phyloP scores from a whole-genome alignment of 2,113 vertebrate species.

The Collichthys lucidus region DNA sequence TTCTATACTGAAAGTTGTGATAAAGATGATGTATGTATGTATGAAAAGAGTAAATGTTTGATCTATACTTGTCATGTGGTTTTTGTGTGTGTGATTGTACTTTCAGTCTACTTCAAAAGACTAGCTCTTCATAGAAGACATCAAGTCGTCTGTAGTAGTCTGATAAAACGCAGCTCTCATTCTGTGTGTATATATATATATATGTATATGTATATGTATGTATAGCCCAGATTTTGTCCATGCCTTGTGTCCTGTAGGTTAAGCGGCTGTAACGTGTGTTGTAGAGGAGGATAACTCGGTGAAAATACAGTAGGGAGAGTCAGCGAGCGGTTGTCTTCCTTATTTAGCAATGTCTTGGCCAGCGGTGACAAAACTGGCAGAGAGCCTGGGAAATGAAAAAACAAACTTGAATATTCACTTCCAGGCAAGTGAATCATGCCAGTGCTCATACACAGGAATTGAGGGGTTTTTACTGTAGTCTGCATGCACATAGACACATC shows the following conservation, averaged over 20 bases:
- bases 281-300: background rate
- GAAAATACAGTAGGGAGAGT: background rate
- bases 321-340: constrained; percentile 45
- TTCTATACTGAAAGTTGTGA: constrained; percentile 60
- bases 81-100: constrained; percentile 2
- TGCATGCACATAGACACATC: background rate
- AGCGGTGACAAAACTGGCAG: constrained; percentile 30
- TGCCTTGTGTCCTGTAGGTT: background rate
- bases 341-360: constrained; percentile 67
- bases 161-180: background rate
- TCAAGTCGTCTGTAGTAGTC: background rate
- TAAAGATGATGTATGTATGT: constrained; percentile 39
- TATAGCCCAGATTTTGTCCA: background rate
- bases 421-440: background rate
- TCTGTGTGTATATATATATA: background rate
- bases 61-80: constrained; percentile 17
- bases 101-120: background rate
- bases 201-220: background rate
- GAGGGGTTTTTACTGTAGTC: background rate
- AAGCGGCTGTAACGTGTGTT: background rate
- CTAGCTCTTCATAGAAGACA: background rate
- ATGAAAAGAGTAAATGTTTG: constrained; percentile 59
- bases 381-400: constrained; percentile 31
- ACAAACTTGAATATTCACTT: constrained; percentile 20
- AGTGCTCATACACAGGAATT: background rate